phyloP scores from a whole-genome alignment of 2,888 invertebrate genomes.

The Ectemnius continuus region DNA sequence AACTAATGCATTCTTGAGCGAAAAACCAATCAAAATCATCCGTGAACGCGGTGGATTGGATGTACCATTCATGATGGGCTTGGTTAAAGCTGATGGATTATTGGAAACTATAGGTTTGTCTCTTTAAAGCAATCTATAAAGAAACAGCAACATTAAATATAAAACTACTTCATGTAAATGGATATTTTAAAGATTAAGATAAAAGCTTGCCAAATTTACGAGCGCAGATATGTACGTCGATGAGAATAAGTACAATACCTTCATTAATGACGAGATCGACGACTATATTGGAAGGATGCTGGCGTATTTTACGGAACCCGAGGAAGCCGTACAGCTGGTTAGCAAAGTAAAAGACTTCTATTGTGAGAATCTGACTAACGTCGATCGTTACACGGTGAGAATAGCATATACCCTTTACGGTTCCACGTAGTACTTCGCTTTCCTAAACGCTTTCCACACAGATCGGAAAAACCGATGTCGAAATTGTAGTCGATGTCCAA shows the following conservation, averaged over 20 bases:
- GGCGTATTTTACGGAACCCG: background rate
- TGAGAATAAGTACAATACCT: background rate
- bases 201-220: background rate
- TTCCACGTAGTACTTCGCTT: too few relatives aligned
- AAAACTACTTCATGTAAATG: background rate
- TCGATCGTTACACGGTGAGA: background rate
- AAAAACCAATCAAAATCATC: background rate
- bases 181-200: background rate
- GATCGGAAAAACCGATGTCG: too few relatives aligned
- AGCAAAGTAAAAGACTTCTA: background rate
- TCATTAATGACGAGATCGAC: background rate
- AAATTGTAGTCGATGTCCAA: too few relatives aligned
- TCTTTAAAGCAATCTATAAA: background rate
- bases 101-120: background rate
- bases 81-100: conserved; percentile 24
- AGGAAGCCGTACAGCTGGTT: background rate
- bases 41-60: background rate
- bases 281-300: background rate
- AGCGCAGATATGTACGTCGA: background rate
- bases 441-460: too few relatives aligned
- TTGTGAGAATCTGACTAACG: background rate
- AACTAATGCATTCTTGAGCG: conserved; percentile 17
- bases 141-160: background rate
- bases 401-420: background rate
- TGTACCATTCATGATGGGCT: background rate